Conservation (phyloP, 2,888 invertebrate species). For the Papilio gigon region DNA sequence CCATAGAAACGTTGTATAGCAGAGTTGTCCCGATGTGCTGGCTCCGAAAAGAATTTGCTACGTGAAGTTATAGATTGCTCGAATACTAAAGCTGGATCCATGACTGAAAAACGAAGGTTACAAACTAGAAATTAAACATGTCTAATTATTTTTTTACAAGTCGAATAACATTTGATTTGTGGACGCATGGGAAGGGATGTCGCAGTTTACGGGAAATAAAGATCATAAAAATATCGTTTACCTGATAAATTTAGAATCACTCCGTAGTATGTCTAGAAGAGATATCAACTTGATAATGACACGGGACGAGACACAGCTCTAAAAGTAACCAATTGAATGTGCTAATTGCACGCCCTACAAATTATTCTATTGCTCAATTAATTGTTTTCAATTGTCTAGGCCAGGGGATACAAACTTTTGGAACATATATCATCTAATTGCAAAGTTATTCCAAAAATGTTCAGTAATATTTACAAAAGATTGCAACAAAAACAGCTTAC, state of each 20-base stretch:
- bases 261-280: background rate
- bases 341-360: conserved; percentile 12
- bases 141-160: background rate
- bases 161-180: too few species aligned
- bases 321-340: conserved; percentile 16
- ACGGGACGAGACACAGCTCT: background rate
- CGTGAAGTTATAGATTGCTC: conserved; percentile 33
- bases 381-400: background rate
- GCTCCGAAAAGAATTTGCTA: conserved; percentile 24
- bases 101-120: conserved; percentile 12
- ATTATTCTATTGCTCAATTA: conserved; percentile 32
- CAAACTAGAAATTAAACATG: background rate
- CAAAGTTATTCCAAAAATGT: background rate
- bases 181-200: background rate
- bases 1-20: conserved; percentile 33
- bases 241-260: background rate
- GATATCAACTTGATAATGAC: background rate
- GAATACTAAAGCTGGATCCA: conserved; percentile 35
- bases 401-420: background rate
- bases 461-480: too few species aligned
- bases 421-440: background rate
- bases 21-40: conserved; percentile 14
- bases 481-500: too few species aligned
- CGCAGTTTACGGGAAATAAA: background rate
- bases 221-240: background rate